Percentiles rank a stretch among this genome's conserved stretches.
Conservation (phyloP, 2,888 invertebrate species). For the Dysmachus trigonus region DNA sequence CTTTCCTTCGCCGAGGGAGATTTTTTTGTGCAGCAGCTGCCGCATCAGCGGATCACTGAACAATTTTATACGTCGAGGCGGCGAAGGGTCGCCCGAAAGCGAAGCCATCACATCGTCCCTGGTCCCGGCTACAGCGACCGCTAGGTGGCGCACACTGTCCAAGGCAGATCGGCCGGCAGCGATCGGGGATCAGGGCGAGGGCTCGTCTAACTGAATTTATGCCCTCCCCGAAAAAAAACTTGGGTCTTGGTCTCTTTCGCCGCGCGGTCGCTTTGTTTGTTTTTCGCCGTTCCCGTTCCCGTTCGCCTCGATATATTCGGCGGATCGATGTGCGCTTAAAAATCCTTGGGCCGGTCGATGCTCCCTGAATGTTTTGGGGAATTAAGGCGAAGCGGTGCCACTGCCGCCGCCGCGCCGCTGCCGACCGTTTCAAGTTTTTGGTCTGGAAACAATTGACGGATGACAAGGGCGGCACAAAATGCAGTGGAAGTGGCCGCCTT, state of each 20-base stretch:
- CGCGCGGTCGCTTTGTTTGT: background rate
- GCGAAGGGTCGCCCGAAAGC: slow-evolving; percentile 24
- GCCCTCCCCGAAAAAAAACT: slow-evolving; percentile 26
- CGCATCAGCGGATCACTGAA: slow-evolving; percentile 28
- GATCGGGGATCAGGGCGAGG: background rate
- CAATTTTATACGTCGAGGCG: background rate
- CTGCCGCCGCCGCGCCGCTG: background rate
- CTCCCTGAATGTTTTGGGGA: slow-evolving; percentile 27
- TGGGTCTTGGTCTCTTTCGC: background rate
- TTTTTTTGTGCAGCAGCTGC: slow-evolving; percentile 40
- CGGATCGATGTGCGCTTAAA: slow-evolving; percentile 36
- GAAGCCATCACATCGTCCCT: too few species aligned
- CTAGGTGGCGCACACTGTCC: background rate
- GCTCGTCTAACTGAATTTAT: slow-evolving; percentile 31
- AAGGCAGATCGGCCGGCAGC: background rate
- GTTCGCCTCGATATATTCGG: slow-evolving; percentile 24
- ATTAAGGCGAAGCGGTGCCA: background rate
- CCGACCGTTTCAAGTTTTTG: slow-evolving; percentile 1
- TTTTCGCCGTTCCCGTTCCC: background rate
- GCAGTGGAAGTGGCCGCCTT: slow-evolving; percentile 27
- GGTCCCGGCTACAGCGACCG: background rate
- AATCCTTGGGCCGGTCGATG: slow-evolving; percentile 42
- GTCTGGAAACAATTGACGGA: slow-evolving; percentile 32
- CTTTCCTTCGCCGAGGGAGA: slow-evolving; percentile 17
- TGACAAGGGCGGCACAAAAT: slow-evolving; percentile 33